phyloP scores from a whole-genome alignment of 1,140 invertebrate genomes.

The Ceratina australensis region DNA sequence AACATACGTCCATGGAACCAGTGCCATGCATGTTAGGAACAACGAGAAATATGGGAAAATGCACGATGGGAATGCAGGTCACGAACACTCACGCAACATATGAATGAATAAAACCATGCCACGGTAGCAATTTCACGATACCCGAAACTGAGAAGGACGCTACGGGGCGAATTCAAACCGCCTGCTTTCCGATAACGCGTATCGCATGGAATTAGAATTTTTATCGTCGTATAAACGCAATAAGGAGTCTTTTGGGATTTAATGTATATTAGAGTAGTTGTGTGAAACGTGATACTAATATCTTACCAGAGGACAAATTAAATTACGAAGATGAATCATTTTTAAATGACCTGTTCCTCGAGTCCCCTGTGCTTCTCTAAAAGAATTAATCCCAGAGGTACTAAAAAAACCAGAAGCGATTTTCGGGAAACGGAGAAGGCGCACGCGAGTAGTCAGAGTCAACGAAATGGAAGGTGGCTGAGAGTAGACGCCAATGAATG shows the following conservation, averaged over 20 bases:
- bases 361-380: too few relatives aligned
- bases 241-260: too few relatives aligned
- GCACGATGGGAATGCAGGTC: not conserved
- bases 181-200: not conserved
- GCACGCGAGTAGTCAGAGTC: conserved; percentile 21
- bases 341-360: too few relatives aligned
- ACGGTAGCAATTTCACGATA: not conserved
- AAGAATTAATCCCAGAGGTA: too few relatives aligned
- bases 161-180: not conserved
- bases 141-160: not conserved
- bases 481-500: conserved; percentile 4
- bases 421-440: not conserved
- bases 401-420: too few relatives aligned
- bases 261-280: too few relatives aligned
- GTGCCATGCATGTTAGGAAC: not conserved
- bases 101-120: not conserved
- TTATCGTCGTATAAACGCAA: not conserved
- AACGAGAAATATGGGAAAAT: not conserved
- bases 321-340: too few relatives aligned
- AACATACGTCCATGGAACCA: not conserved
- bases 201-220: not conserved
- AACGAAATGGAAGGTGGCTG: not conserved
- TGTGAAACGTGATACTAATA: too few relatives aligned
- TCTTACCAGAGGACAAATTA: too few relatives aligned
- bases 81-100: not conserved